Percentiles rank a stretch among this genome's conserved stretches.
phyloP scores from a whole-genome alignment of 2,113 vertebrate genomes.

The Python bivittatus region DNA sequence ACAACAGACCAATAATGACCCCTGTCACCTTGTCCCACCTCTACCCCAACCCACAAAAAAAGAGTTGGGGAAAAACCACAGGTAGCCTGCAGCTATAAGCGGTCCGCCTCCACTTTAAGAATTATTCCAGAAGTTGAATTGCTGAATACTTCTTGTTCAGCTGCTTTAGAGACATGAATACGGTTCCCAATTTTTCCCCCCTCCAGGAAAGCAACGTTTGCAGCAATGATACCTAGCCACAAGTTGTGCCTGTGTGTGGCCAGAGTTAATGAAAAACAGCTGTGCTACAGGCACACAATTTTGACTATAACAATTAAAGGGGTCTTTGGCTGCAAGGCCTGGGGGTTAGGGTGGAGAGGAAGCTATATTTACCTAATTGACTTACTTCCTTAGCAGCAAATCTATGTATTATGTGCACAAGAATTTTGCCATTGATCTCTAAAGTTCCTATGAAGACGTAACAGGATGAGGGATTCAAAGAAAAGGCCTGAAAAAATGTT shows the following conservation, averaged over 20 bases:
- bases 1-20: neutral
- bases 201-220: constrained; percentile 29
- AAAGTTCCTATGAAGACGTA: neutral
- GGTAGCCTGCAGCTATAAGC: neutral
- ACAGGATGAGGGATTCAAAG: neutral
- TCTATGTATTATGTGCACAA: constrained; percentile 39
- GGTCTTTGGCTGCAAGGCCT: constrained; percentile 46
- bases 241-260: constrained; percentile 15
- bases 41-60: neutral
- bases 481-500: neutral
- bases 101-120: neutral
- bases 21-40: constrained; percentile 3
- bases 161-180: neutral
- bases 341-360: constrained; percentile 10
- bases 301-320: constrained; percentile 47
- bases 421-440: constrained; percentile 34
- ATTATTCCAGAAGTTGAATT: neutral
- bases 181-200: neutral
- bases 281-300: constrained; percentile 43
- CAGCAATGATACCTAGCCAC: constrained; percentile 30
- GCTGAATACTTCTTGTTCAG: neutral
- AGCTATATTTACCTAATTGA: constrained; percentile 51
- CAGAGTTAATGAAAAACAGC: constrained; percentile 44
- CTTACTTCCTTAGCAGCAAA: constrained; percentile 28
- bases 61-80: neutral